Percentiles rank a stretch among this genome's conserved stretches.
Evolutionary conservation across 2,888 invertebrate genomes (phyloP).

Genomic region (Agrotis ipsilon): DNA sequence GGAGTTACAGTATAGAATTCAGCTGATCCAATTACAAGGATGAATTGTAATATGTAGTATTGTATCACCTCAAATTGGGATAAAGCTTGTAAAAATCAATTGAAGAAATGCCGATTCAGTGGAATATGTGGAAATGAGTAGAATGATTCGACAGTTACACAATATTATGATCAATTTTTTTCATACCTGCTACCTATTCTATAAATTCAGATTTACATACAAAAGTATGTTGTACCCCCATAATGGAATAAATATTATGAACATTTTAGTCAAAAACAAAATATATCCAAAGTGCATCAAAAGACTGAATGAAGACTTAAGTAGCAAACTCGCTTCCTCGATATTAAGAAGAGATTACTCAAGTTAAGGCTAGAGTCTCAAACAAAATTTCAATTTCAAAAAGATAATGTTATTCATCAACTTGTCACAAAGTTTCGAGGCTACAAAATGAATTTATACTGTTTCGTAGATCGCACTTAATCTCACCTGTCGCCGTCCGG

Average conservation of each 20-base stretch:
- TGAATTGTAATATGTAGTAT: too few relatives aligned
- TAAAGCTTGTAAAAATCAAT: too few relatives aligned
- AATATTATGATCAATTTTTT: too few relatives aligned
- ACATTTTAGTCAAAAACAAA: not conserved
- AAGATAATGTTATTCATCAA: constrained; percentile 55
- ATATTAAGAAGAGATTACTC: constrained; percentile 38
- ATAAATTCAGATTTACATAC: not conserved
- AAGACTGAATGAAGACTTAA: constrained; percentile 13
- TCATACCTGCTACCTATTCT: too few relatives aligned
- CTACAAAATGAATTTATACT: constrained; percentile 66
- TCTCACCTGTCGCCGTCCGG: constrained; percentile 73
- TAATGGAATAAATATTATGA: not conserved
- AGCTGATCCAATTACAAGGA: too few relatives aligned
- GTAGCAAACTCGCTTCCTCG: constrained; percentile 12
- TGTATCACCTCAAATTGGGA: too few relatives aligned
- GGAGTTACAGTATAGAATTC: too few relatives aligned
- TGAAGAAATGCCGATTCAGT: too few relatives aligned
- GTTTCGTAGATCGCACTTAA: constrained; percentile 73
- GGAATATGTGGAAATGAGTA: too few relatives aligned
- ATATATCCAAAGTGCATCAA: constrained; percentile 8
- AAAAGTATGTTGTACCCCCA: not conserved
- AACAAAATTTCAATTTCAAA: constrained; percentile 55
- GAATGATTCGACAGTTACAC: too few relatives aligned
- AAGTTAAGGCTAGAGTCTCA: constrained; percentile 21
- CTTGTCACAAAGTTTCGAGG: constrained; percentile 49